Conservation (phyloP, 2,888 invertebrate species). For the Ptychoptera albimana region DNA sequence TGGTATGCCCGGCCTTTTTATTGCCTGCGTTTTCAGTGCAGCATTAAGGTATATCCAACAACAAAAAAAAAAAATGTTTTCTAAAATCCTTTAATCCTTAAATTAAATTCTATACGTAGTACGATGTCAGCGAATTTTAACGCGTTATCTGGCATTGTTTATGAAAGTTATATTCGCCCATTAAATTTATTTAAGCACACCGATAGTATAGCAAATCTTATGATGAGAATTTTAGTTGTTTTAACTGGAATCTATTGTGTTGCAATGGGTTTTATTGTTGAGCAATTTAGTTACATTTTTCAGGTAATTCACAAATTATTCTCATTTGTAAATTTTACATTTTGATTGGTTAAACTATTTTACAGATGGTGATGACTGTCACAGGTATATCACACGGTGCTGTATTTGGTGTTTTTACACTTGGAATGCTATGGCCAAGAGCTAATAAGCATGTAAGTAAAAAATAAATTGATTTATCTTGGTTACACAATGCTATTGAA, state of each 20-base stretch:
- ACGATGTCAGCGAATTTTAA: conserved; percentile 41
- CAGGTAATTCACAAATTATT: too few species aligned
- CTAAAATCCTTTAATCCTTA: neutral
- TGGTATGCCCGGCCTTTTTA: conserved; percentile 43
- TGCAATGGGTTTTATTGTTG: conserved; percentile 25
- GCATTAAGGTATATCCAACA: conserved; percentile 30
- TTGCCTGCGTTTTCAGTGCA: conserved; percentile 44
- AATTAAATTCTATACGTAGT: conserved; percentile 27
- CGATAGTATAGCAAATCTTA: conserved; percentile 26
- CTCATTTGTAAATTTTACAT: too few species aligned
- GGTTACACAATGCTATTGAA: neutral
- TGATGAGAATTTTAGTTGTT: conserved; percentile 27
- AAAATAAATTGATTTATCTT: too few species aligned
- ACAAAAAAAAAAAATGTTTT: neutral
- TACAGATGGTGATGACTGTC: conserved; percentile 28
- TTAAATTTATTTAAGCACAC: conserved; percentile 21
- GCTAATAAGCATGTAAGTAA: conserved; percentile 23
- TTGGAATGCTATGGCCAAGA: conserved; percentile 46
- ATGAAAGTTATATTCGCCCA: conserved; percentile 38
- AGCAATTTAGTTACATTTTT: conserved; percentile 26
- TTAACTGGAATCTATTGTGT: conserved; percentile 38
- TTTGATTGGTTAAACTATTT: too few species aligned
- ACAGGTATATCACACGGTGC: conserved; percentile 34
- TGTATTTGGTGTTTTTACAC: conserved; percentile 41
- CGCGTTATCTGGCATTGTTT: conserved; percentile 36